Conservation (phyloP, 2,888 invertebrate species). For the Drosophila stalkeri region DNA sequence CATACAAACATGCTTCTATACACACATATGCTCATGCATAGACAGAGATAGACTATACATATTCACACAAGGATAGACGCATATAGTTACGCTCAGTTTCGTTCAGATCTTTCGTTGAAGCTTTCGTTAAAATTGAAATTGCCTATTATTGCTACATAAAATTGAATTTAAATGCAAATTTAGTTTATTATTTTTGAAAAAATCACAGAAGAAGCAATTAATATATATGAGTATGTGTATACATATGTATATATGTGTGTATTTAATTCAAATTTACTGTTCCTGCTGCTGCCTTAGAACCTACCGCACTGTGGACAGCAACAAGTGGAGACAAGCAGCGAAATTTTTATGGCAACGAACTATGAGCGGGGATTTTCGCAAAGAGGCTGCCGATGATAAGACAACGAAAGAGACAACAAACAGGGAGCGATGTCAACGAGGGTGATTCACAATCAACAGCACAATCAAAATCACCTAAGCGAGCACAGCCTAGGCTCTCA, state of each 20-base stretch:
- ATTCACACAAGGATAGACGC: neutral
- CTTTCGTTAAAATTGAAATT: neutral
- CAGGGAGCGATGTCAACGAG: slow-evolving; percentile 14
- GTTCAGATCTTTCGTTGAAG: slow-evolving; percentile 2
- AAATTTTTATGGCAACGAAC: neutral
- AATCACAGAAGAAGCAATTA: neutral
- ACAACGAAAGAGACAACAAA: slow-evolving; percentile 5
- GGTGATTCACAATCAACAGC: slow-evolving; percentile 50
- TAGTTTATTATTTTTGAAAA: neutral
- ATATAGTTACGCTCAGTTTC: neutral
- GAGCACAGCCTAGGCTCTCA: neutral
- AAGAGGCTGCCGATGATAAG: slow-evolving; percentile 23
- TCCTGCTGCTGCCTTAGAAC: neutral
- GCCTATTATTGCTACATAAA: neutral
- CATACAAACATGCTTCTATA: neutral
- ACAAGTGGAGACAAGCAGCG: slow-evolving; percentile 21
- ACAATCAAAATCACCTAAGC: slow-evolving; percentile 27
- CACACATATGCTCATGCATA: neutral
- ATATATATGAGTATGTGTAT: too few relatives aligned
- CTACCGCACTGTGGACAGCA: slow-evolving; percentile 7
- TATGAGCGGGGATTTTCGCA: slow-evolving; percentile 34
- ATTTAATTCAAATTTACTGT: neutral
- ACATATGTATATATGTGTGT: neutral
- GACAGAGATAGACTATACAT: neutral
- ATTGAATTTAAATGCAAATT: neutral